Conservation (phyloP, 2,888 invertebrate species). For the Tridacna gigas region DNA sequence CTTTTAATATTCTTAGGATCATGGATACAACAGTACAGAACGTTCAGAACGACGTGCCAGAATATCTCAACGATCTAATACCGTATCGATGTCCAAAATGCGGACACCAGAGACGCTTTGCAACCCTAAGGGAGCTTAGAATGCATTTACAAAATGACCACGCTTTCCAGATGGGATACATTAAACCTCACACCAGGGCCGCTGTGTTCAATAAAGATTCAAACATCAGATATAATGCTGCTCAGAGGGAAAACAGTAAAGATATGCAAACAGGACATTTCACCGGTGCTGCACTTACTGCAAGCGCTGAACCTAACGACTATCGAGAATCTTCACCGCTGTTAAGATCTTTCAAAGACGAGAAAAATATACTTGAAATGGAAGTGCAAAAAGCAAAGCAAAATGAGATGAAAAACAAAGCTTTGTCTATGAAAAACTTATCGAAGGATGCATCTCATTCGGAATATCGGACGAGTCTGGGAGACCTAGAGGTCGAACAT, state of each 20-base stretch:
- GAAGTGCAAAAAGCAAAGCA: conserved; percentile 72
- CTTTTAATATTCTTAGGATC: too few relatives aligned
- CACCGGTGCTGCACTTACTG: neutral
- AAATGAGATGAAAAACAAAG: conserved; percentile 71
- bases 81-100: conserved; percentile 80
- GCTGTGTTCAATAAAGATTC: conserved; percentile 50
- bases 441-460: neutral
- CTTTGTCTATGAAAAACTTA: conserved; percentile 38
- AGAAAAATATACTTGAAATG: conserved; percentile 71
- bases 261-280: neutral
- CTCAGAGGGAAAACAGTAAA: neutral
- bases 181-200: conserved; percentile 61
- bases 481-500: too few relatives aligned
- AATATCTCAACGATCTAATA: conserved; percentile 66
- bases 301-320: neutral
- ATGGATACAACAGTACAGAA: neutral
- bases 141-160: conserved; percentile 77
- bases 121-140: conserved; percentile 74
- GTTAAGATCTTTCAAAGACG: conserved; percentile 70
- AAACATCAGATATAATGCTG: neutral
- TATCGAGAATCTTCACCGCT: conserved; percentile 65
- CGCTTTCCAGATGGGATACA: conserved; percentile 68
- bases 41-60: conserved; percentile 46
- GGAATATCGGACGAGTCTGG: neutral
- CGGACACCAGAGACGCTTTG: conserved; percentile 72